These are phyloP conservation scores for Cirrhinus molitorella DNA, from an alignment of 2,797 vertebrate species.

Conservation along the genomic window DNA sequence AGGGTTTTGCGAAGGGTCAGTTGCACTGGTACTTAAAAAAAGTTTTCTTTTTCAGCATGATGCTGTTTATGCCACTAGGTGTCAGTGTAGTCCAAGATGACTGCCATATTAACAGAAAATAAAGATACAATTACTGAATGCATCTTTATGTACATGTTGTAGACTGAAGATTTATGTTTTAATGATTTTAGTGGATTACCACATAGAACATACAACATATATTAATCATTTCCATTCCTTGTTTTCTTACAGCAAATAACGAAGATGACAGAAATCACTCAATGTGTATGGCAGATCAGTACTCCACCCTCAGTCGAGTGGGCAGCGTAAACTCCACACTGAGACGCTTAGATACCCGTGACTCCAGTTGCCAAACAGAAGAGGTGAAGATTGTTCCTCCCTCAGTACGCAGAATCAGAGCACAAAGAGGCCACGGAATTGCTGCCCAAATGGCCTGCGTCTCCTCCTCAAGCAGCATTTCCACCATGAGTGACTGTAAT, in stretches of 20 bases:
- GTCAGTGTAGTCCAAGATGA: background rate
- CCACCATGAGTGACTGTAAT: constrained; percentile 78
- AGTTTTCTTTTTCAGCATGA: background rate
- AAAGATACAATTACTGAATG: background rate
- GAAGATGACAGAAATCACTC: constrained; percentile 71
- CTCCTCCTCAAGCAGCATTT: constrained; percentile 83
- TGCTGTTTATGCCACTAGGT: background rate
- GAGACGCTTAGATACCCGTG: constrained; percentile 76
- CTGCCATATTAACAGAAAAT: background rate
- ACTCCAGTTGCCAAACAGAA: constrained; percentile 85
- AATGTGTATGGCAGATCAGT: constrained; percentile 78
- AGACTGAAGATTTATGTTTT: background rate
- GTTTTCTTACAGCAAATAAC: constrained; percentile 66
- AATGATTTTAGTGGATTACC: no score
- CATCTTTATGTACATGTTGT: background rate
- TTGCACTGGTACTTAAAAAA: background rate
- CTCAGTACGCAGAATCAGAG: constrained; percentile 86
- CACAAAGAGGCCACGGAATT: constrained; percentile 87
- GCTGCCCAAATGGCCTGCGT: constrained; percentile 90
- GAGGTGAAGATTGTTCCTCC: constrained; percentile 79
- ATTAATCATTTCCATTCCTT: constrained; percentile 31
- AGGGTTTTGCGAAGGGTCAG: no score
- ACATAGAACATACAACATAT: background rate
- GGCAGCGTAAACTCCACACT: constrained; percentile 69
- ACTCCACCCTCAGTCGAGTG: constrained; percentile 79